A percentile compares a stretch with the other conserved stretches of the same genome.
phyloP scores from a whole-genome alignment of 2,113 vertebrate species.

The Poeciliopsis retropinna region DNA sequence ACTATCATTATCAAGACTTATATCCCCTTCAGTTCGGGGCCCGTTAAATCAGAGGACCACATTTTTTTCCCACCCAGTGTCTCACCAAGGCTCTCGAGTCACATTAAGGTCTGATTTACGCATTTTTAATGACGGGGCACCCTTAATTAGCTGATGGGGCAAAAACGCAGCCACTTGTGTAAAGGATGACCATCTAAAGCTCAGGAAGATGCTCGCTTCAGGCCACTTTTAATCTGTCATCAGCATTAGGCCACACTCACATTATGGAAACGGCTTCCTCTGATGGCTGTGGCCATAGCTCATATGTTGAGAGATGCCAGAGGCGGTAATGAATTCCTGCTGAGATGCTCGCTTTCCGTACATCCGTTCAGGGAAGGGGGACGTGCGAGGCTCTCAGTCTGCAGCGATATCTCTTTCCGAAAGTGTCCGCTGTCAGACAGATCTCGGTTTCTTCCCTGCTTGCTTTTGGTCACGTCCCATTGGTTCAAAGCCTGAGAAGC shows the following conservation, averaged over 20 bases:
- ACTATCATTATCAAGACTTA: slow-evolving; percentile 79
- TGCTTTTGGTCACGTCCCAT: slow-evolving; percentile 65
- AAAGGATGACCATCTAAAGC: slow-evolving; percentile 52
- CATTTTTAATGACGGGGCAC: slow-evolving; percentile 69
- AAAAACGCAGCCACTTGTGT: slow-evolving; percentile 43
- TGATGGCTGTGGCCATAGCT: slow-evolving; percentile 45
- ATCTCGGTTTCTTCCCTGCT: slow-evolving; percentile 35
- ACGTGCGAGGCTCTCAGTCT: slow-evolving; percentile 20
- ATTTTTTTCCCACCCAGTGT: slow-evolving; percentile 64
- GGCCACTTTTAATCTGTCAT: slow-evolving; percentile 57
- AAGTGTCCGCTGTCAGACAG: slow-evolving; percentile 47
- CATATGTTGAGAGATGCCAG: slow-evolving; percentile 46
- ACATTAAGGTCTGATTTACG: slow-evolving; percentile 74
- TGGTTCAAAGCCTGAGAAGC: slow-evolving; percentile 56
- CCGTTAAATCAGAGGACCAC: slow-evolving; percentile 75
- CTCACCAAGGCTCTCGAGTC: slow-evolving; percentile 64
- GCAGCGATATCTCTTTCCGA: slow-evolving; percentile 16
- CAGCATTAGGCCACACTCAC: slow-evolving; percentile 50
- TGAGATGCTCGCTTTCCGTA: slow-evolving; percentile 29
- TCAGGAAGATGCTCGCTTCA: slow-evolving; percentile 56
- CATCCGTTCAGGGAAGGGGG: slow-evolving; percentile 27
- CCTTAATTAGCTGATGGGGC: slow-evolving; percentile 75
- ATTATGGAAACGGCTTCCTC: slow-evolving; percentile 50
- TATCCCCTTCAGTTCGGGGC: slow-evolving; percentile 67
- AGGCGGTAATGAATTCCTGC: slow-evolving; percentile 52